A percentile compares a stretch with the other conserved stretches of the same genome.
Evolutionary conservation across 35 echinoderm and acorn worm species (phyloP).

Genomic region (Apostichopus japonicus): DNA sequence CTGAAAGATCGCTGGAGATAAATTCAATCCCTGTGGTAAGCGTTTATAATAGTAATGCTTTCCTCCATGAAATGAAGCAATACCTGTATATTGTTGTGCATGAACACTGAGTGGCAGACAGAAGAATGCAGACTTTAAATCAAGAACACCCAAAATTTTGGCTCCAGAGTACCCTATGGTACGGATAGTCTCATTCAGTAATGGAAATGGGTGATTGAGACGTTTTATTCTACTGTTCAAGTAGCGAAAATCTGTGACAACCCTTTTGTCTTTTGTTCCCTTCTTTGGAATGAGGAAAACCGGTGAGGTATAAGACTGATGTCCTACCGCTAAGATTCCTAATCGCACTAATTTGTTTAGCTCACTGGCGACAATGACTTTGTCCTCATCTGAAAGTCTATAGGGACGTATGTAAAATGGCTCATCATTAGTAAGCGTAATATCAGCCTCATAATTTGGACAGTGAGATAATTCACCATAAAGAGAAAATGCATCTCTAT

Average conservation of each 20-base stretch:
- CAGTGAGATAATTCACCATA: slow-evolving; percentile 46
- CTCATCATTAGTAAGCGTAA: slow-evolving; percentile 7
- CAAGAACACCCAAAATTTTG: too few relatives aligned
- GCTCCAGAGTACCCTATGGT: slow-evolving; percentile 51
- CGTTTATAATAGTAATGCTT: slow-evolving; percentile 59
- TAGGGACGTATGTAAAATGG: slow-evolving; percentile 66
- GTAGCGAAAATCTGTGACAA: slow-evolving; percentile 60
- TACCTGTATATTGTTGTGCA: slow-evolving; percentile 63
- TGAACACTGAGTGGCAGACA: not conserved
- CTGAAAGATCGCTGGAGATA: slow-evolving; percentile 52
- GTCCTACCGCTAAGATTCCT: slow-evolving; percentile 65
- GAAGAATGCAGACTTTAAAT: too few relatives aligned
- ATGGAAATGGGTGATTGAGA: slow-evolving; percentile 65
- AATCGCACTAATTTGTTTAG: slow-evolving; percentile 58
- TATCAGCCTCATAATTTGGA: slow-evolving; percentile 34
- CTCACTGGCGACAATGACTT: slow-evolving; percentile 52
- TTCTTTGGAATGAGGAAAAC: slow-evolving; percentile 38
- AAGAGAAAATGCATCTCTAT: not conserved
- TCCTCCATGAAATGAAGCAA: slow-evolving; percentile 43
- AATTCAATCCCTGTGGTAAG: slow-evolving; percentile 54
- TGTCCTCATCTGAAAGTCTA: slow-evolving; percentile 44
- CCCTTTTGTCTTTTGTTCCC: not conserved
- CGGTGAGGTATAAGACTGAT: slow-evolving; percentile 47
- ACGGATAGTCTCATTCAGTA: slow-evolving; percentile 58
- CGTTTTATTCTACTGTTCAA: slow-evolving; percentile 45